Conservation (phyloP, 2,797 vertebrate species). For the Sternotherus odoratus region DNA sequence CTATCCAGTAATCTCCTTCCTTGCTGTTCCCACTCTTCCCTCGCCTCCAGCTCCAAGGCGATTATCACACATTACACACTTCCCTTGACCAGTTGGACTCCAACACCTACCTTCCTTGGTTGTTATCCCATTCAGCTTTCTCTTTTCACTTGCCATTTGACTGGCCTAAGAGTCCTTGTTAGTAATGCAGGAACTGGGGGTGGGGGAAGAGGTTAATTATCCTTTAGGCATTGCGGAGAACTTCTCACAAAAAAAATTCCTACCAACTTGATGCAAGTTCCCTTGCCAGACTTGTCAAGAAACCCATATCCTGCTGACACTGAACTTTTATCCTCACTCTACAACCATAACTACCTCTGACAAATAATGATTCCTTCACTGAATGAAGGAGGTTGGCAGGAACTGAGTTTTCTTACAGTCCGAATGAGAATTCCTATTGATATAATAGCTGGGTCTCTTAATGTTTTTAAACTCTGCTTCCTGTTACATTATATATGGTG, state of each 20-base stretch:
- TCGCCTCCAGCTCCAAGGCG: constrained; percentile 10
- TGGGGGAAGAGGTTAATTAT: not conserved
- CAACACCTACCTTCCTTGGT: constrained; percentile 42
- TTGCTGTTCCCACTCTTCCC: fast-evolving
- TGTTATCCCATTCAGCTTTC: constrained; percentile 53
- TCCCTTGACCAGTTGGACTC: constrained; percentile 35
- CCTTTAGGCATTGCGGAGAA: constrained; percentile 38
- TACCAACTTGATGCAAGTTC: not conserved
- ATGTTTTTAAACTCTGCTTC: not conserved
- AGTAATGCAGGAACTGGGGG: constrained; percentile 16
- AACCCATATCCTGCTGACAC: not conserved
- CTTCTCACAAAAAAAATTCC: fast-evolving
- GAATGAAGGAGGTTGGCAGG: fast-evolving
- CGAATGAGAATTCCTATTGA: fast-evolving
- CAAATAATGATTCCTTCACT: not conserved
- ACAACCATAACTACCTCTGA: constrained; percentile 30
- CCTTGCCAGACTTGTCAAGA: not conserved
- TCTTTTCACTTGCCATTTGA: constrained; percentile 54
- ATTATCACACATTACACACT: constrained; percentile 53
- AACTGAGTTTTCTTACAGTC: not conserved
- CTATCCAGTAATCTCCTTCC: fast-evolving
- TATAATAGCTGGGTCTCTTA: not conserved
- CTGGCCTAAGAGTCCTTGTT: constrained; percentile 45
- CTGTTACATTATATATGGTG: not conserved
- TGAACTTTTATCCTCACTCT: not conserved